These are phyloP conservation scores for Crocallis elinguaria DNA, from an alignment of 2,888 invertebrate species.

Conservation along the genomic window DNA sequence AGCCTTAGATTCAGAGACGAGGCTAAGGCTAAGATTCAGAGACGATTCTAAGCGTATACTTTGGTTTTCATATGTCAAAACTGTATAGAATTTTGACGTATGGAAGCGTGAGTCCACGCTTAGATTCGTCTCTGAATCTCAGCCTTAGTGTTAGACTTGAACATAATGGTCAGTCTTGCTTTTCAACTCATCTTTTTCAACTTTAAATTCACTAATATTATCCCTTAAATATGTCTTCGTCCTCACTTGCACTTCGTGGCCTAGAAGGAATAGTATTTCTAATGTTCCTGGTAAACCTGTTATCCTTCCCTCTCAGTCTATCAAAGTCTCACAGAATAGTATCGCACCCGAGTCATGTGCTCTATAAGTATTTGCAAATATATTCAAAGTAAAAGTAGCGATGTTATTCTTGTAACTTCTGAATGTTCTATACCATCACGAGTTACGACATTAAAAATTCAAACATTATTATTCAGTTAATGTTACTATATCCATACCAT, in stretches of 20 bases:
- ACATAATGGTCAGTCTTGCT: constrained; percentile 81
- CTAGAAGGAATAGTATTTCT: constrained; percentile 68
- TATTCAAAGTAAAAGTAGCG: too few relatives aligned
- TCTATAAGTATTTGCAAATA: too few relatives aligned
- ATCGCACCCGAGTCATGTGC: too few relatives aligned
- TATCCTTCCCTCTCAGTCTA: constrained; percentile 67
- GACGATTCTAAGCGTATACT: too few relatives aligned
- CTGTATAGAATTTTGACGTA: too few relatives aligned
- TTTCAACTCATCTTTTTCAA: constrained; percentile 77
- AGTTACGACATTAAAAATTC: background rate
- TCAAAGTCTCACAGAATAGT: constrained; percentile 65
- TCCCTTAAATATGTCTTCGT: constrained; percentile 85
- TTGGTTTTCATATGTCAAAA: too few relatives aligned
- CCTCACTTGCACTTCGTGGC: constrained; percentile 68
- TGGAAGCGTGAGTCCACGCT: too few relatives aligned
- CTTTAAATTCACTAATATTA: constrained; percentile 83
- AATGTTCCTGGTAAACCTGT: constrained; percentile 70
- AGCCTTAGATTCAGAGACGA: too few relatives aligned
- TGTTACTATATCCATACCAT: background rate
- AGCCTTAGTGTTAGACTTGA: too few relatives aligned
- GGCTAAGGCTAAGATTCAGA: too few relatives aligned
- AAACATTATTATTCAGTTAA: background rate
- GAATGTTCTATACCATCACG: too few relatives aligned
- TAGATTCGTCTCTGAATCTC: too few relatives aligned
- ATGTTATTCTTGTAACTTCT: background rate